phyloP scores from a whole-genome alignment of 1,140 invertebrate species.

The Tetramorium simillimum region DNA sequence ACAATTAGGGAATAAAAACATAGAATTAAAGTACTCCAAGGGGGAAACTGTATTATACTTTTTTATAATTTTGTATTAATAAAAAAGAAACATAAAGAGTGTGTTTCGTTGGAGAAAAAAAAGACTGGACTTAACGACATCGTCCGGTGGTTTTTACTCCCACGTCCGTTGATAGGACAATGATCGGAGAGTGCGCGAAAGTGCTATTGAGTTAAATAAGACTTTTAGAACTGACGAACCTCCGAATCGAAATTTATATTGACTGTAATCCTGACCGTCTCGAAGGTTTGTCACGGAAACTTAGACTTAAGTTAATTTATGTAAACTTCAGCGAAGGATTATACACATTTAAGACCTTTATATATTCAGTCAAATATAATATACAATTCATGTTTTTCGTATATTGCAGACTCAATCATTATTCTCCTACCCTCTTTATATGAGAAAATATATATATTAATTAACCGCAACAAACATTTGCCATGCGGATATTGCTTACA shows the following conservation, averaged over 20 bases:
- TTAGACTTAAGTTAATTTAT: slow-evolving; percentile 76
- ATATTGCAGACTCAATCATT: slow-evolving; percentile 32
- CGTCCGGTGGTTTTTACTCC: neutral
- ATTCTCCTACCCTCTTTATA: neutral
- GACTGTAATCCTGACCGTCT: slow-evolving; percentile 57
- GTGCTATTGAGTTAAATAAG: slow-evolving; percentile 55
- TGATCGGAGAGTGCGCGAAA: slow-evolving; percentile 42
- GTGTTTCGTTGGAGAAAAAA: slow-evolving; percentile 22
- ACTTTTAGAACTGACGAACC: slow-evolving; percentile 60
- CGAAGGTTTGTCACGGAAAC: slow-evolving; percentile 62
- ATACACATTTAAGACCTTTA: slow-evolving; percentile 73
- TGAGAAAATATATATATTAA: neutral
- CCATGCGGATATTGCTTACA: neutral
- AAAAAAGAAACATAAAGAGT: neutral
- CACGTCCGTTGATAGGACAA: slow-evolving; percentile 11
- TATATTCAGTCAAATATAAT: slow-evolving; percentile 76
- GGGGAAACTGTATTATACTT: slow-evolving; percentile 70
- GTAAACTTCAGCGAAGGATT: slow-evolving; percentile 63
- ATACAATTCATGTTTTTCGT: slow-evolving; percentile 77
- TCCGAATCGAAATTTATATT: slow-evolving; percentile 66
- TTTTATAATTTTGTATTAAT: slow-evolving; percentile 74
- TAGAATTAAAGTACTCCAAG: slow-evolving; percentile 24
- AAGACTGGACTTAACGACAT: neutral
- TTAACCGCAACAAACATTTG: neutral
- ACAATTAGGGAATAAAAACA: neutral